These are phyloP conservation scores for Brachionus rotundiformis DNA, from an alignment of 1,140 invertebrate species.

Conservation along the genomic window DNA sequence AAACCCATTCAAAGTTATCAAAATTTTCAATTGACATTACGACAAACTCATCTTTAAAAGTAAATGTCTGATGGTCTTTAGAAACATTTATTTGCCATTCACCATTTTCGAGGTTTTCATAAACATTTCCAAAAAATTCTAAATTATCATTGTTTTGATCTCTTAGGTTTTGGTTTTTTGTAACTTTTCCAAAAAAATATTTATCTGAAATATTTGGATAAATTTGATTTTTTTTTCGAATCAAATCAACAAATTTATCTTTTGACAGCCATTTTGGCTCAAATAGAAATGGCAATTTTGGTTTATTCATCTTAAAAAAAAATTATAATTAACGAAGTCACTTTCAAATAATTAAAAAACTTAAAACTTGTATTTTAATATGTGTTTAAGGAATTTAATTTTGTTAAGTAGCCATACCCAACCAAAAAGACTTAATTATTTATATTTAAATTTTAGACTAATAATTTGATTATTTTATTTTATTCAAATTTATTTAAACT, in stretches of 20 bases:
- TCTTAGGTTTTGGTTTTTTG: neutral
- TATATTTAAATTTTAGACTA: conserved; percentile 30
- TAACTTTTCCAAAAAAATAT: neutral
- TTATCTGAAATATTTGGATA: neutral
- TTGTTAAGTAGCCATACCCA: conserved; percentile 11
- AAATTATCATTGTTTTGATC: neutral
- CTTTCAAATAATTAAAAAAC: too few species aligned
- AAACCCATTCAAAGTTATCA: neutral
- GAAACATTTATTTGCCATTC: neutral
- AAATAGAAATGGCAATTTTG: neutral
- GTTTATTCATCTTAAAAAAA: conserved; percentile 4
- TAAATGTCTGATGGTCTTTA: neutral
- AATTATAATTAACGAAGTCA: too few species aligned
- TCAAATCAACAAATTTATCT: neutral
- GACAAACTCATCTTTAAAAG: neutral
- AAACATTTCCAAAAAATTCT: neutral
- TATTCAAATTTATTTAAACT: too few species aligned
- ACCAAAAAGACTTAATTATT: neutral
- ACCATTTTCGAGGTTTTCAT: neutral
- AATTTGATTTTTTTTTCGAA: neutral
- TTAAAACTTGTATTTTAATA: too few species aligned
- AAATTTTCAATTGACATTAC: neutral
- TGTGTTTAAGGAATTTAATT: too few species aligned
- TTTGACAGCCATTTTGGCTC: neutral
- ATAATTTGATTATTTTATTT: too few species aligned